Evolutionary conservation across 2,797 vertebrate genomes (phyloP), one percentile per base, ranked within the genome.

Genomic region (Ctenopoma multispine): DNA sequence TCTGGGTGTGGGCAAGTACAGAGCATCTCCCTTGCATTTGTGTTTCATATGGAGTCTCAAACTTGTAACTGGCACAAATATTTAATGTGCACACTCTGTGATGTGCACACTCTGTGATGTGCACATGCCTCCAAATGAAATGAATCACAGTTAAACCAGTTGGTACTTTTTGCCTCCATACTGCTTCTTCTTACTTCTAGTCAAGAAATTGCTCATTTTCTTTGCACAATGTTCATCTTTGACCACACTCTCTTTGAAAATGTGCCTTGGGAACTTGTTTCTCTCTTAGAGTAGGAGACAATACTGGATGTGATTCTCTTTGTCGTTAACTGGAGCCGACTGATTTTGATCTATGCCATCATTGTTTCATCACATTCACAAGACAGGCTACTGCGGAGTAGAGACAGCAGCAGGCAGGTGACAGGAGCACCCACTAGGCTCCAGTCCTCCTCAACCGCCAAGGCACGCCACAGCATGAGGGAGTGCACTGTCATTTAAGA

Each of bases 1-100:
- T 80, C 54, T 59, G 69, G 74, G 79, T 80, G 82, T 73, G 64
- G 70, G 85, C 58, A 56, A 58, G 59, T 78, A 68, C 73, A 54
- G 79, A 61, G 80, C 75, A 62, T 85, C 56, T 68, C 54, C 54
- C 15, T 55, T 77, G 72, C 51, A 58, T 79, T 80, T 66, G 51
- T 72, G 72, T 79, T 86, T 76, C 64, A 59, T 72, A 63, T 65
- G 59, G 67, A 50, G 72, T 66, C 61, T 56, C 55, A 66, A 76
- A 78, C 77, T 58, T 72, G 44, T 68, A 55, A 81, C 59, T 74
- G 67, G 41, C 60, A 75, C 60, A 56, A 23, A 70, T 73, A n/a
- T 41, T 55, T 7, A 9, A 31, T 71, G 20, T 36, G 34, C 17
- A 48, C 17, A 14, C 50, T 46, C 24, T 69, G 70, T 63, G 46